Percentiles rank a stretch among this genome's conserved stretches.
These are phyloP conservation scores for Perognathus longimembris DNA, from an alignment of 2,113 vertebrate species.

Conservation along the genomic window DNA sequence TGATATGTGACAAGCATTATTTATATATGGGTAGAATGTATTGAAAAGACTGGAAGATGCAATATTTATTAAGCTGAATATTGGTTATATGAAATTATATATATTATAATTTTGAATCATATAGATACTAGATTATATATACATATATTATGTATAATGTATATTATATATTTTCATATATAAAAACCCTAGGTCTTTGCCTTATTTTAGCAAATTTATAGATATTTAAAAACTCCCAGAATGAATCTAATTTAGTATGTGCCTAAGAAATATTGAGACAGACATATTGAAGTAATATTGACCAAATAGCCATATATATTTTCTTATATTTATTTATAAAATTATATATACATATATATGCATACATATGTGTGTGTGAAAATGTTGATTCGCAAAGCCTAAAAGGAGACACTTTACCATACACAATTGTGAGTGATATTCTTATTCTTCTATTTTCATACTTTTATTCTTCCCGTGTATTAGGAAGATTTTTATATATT, in stretches of 20 bases:
- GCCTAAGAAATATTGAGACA: not conserved
- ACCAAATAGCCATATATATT: not conserved
- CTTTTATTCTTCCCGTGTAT: too few species aligned
- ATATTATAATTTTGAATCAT: too few species aligned
- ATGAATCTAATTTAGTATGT: slow-evolving; percentile 1
- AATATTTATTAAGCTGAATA: not conserved
- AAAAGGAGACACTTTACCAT: not conserved
- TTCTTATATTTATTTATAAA: slow-evolving; percentile 8
- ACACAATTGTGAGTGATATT: too few species aligned
- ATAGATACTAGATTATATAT: too few species aligned
- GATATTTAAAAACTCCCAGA: not conserved
- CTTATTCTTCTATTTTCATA: too few species aligned
- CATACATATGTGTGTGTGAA: not conserved
- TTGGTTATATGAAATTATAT: not conserved
- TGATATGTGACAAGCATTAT: not conserved
- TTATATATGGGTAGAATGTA: not conserved
- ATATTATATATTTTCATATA: too few species aligned
- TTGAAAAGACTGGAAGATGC: not conserved
- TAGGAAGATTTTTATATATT: too few species aligned
- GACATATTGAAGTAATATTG: not conserved
- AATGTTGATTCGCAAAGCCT: not conserved
- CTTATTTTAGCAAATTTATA: slow-evolving; percentile 4
- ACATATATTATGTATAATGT: too few species aligned
- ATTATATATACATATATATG: not conserved
- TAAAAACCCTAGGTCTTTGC: too few species aligned